Percentiles rank a stretch among this genome's conserved stretches.
phyloP scores from a whole-genome alignment of 2,888 invertebrate species.

The Troilus luridus region DNA sequence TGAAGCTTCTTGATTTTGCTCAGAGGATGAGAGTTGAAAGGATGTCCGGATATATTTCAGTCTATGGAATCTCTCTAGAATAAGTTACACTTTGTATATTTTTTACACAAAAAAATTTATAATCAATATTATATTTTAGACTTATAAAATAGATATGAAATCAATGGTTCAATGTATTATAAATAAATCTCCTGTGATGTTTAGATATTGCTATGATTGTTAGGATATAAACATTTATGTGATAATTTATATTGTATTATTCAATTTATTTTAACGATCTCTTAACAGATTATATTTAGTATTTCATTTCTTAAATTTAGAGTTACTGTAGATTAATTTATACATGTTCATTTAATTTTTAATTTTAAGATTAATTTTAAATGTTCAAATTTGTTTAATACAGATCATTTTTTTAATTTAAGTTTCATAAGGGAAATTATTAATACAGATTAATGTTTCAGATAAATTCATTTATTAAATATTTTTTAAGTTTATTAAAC shows the following conservation, averaged over 20 bases:
- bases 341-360: background rate
- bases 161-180: background rate
- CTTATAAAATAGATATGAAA: background rate
- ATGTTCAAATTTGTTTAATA: constrained; percentile 16
- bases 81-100: constrained; percentile 9
- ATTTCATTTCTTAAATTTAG: background rate
- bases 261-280: constrained; percentile 48
- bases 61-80: constrained; percentile 67
- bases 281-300: constrained; percentile 50
- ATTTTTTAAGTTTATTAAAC: background rate
- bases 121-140: constrained; percentile 37
- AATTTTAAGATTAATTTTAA: background rate
- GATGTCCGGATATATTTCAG: constrained; percentile 69
- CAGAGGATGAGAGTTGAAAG: constrained; percentile 69
- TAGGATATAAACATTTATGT: constrained; percentile 29
- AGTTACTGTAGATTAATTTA: background rate
- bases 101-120: constrained; percentile 41
- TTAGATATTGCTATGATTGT: constrained; percentile 38
- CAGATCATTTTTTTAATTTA: constrained; percentile 19
- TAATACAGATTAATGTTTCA: constrained; percentile 10
- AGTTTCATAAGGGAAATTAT: constrained; percentile 69
- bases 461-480: constrained; percentile 21
- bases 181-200: constrained; percentile 21
- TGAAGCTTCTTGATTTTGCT: constrained; percentile 69
- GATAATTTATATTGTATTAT: constrained; percentile 29